Conservation (phyloP, 2,113 vertebrate genomes). For the Hucho hucho region DNA sequence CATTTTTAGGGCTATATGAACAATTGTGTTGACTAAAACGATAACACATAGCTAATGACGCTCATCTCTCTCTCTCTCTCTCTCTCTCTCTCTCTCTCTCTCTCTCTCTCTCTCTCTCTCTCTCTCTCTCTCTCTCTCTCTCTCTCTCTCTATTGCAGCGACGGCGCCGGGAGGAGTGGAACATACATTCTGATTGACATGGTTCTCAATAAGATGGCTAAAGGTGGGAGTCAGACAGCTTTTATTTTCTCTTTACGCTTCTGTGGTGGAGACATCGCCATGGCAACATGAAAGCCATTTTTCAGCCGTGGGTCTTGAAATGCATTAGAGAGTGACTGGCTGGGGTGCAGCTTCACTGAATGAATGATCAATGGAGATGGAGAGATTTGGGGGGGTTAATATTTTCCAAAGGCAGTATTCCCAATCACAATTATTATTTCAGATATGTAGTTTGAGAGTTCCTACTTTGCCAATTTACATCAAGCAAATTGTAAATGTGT, state of each 20-base stretch:
- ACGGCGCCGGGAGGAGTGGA: constrained; percentile 87
- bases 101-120: constrained; percentile 10
- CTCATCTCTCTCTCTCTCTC: neutral
- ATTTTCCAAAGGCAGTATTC: neutral
- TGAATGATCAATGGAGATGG: constrained; percentile 14
- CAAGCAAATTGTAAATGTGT: no score
- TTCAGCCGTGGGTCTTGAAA: constrained; percentile 50
- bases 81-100: constrained; percentile 13
- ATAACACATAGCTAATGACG: neutral
- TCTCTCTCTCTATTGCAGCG: constrained; percentile 72
- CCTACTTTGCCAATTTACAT: no score
- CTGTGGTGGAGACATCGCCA: constrained; percentile 54
- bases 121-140: constrained; percentile 16
- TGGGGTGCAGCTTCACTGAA: constrained; percentile 7
- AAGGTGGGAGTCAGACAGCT: constrained; percentile 80
- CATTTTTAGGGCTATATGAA: neutral
- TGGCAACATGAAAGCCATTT: constrained; percentile 51
- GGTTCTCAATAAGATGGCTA: constrained; percentile 98
- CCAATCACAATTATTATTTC: neutral
- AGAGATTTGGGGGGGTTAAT: neutral
- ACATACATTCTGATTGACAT: constrained; percentile 96
- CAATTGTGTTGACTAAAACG: neutral
- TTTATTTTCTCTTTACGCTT: constrained; percentile 37
- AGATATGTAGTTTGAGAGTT: neutral
- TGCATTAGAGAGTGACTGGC: constrained; percentile 52